phyloP scores from a whole-genome alignment of 2,113 vertebrate genomes.

The Leptocoma aspasia region DNA sequence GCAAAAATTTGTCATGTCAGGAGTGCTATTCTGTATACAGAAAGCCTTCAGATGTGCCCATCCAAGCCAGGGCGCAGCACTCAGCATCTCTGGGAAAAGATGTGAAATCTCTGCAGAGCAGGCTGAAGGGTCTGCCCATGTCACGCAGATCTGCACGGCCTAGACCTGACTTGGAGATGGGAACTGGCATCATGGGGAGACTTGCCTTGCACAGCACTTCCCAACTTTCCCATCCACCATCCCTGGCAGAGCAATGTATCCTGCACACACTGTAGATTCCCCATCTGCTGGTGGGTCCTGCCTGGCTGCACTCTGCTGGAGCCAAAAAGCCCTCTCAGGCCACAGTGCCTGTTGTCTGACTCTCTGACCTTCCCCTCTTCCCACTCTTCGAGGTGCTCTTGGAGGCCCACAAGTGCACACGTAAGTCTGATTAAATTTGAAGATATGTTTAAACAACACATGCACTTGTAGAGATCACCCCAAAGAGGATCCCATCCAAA shows the following conservation, averaged over 20 bases:
- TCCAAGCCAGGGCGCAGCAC: background rate
- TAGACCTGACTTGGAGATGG: accelerated
- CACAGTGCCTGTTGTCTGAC: background rate
- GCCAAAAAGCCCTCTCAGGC: background rate
- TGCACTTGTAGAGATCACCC: accelerated
- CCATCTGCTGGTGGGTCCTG: background rate
- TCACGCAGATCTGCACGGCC: accelerated
- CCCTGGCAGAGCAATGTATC: accelerated
- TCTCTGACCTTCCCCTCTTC: no score
- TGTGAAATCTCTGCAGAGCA: background rate
- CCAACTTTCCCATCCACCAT: accelerated
- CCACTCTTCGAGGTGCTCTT: accelerated
- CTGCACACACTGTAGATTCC: background rate
- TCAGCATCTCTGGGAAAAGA: background rate
- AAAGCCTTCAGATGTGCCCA: background rate
- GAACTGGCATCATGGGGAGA: background rate
- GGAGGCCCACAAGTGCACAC: accelerated
- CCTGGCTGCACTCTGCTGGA: background rate
- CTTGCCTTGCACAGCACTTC: background rate
- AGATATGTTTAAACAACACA: background rate
- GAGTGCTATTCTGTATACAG: background rate
- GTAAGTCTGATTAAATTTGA: background rate
- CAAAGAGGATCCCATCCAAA: background rate
- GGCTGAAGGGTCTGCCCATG: background rate
- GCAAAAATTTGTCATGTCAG: background rate